Base-by-base conservation (phyloP, 2,797 vertebrate genomes). In the Sebastes umbrosus region DNA sequence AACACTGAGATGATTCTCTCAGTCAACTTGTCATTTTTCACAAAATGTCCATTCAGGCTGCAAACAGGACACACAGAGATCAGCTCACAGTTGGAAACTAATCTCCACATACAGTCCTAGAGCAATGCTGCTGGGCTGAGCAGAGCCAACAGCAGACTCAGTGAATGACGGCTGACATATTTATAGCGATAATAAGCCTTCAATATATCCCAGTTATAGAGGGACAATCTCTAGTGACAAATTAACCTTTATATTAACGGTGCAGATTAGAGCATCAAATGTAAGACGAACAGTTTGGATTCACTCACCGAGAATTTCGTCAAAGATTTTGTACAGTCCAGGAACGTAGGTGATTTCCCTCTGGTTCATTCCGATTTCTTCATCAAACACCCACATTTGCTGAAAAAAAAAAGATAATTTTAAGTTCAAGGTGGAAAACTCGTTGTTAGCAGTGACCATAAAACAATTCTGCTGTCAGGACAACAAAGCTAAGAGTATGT, bases 301-400 rank as follows among this genome's bases (percentile, higher is more conserved):
- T 75, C 2, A 85, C 98, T 97, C 92, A 99, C 99, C 98, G 10
- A 99, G 96, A 87, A 99, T 99, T 96, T 99, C 99, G 95, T 99
- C 99, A 94, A 99, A 99, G 92, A 99, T 99, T 95, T 99, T 99
- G 94, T 99, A 99, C 62, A 99, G 95, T 86, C 99, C 99, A 39
- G 99, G 99, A 85, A 99, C 99, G 83, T 97, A 99, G 18, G 98
- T 98, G 92, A 99, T 96, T 83, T 99, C 98, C 90, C 99, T 96
- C 93, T 96, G 96, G 92, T 99, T 99, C 98, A 99, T 99, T 82
- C 98, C 99, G 4, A 97, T 80, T 7, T 99, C 98, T 94, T 99
- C 99, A 93, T 99, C 99, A 88, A 97, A 99, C 73, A 99, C 98
- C 99, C 99, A 99, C 98, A 99, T 97, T 93, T 96, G 90, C 99